phyloP scores from a whole-genome alignment of 1,140 invertebrate species.

The Stenopsyche tienmushanensis region DNA sequence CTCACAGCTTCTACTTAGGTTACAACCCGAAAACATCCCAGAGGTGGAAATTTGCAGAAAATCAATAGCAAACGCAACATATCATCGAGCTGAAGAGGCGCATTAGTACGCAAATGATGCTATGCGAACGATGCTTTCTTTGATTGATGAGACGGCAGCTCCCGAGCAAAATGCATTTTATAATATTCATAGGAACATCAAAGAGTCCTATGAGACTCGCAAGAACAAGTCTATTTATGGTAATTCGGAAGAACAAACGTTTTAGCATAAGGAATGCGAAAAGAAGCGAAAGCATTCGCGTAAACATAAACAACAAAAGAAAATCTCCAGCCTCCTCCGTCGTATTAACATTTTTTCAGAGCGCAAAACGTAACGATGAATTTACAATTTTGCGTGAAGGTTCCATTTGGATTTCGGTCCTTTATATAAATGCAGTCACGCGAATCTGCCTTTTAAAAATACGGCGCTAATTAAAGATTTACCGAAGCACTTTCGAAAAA shows the following conservation, averaged over 20 bases:
- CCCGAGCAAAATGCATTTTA: too few species aligned
- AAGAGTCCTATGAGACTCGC: conserved; percentile 1
- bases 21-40: too few species aligned
- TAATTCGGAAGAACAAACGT: conserved; percentile 30
- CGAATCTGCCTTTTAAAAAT: too few species aligned
- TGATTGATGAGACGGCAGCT: neutral
- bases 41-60: too few species aligned
- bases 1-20: neutral
- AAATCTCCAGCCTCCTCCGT: conserved; percentile 11
- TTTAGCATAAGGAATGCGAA: conserved; percentile 20
- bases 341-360: neutral
- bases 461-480: too few species aligned
- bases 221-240: conserved; percentile 28
- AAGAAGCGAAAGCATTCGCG: conserved; percentile 9
- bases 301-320: conserved; percentile 25
- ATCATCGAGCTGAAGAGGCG: too few species aligned
- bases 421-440: too few species aligned
- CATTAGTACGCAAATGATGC: too few species aligned
- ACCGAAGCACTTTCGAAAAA: too few species aligned
- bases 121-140: too few species aligned
- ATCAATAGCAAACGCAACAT: too few species aligned
- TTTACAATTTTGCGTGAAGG: neutral
- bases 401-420: too few species aligned
- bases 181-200: neutral
- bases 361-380: neutral